Percentiles rank a stretch among this genome's conserved stretches.
Evolutionary conservation across 92 coral and sea anemone genomes (phyloP).

Genomic region (Paramuricea clavata): DNA sequence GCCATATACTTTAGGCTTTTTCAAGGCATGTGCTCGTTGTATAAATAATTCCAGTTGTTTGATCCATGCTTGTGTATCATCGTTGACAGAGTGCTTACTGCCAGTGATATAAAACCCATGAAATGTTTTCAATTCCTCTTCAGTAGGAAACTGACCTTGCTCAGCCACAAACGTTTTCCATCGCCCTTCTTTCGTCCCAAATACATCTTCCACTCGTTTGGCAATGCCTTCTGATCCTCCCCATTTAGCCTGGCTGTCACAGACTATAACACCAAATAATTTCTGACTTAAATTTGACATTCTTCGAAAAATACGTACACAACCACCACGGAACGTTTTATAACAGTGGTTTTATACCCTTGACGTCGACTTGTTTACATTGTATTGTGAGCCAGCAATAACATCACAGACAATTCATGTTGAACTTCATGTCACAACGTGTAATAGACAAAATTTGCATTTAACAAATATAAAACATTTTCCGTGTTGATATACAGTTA

Average conservation of each 20-base stretch:
- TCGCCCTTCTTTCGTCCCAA: constrained; percentile 3
- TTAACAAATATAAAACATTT: too few species aligned
- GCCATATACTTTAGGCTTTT: constrained; percentile 57
- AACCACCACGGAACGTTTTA: too few species aligned
- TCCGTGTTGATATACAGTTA: too few species aligned
- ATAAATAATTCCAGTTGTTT: constrained; percentile 40
- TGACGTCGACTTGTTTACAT: too few species aligned
- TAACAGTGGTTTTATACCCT: too few species aligned
- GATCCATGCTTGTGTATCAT: constrained; percentile 43
- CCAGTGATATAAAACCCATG: constrained; percentile 53
- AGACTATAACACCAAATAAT: constrained; percentile 44
- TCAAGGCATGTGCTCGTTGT: constrained; percentile 10
- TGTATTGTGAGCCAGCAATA: too few species aligned
- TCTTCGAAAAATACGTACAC: background rate
- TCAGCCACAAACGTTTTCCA: constrained; percentile 32
- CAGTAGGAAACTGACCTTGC: constrained; percentile 38
- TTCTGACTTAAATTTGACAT: constrained; percentile 4
- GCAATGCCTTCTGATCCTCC: constrained; percentile 45
- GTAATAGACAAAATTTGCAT: too few species aligned
- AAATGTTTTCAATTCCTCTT: constrained; percentile 27
- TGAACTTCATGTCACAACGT: too few species aligned
- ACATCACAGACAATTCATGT: too few species aligned
- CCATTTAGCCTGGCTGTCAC: constrained; percentile 31
- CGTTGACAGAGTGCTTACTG: constrained; percentile 47
- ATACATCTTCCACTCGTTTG: background rate